Base-by-base conservation (phyloP, 2,113 vertebrate species). In the Malurus melanocephalus region DNA sequence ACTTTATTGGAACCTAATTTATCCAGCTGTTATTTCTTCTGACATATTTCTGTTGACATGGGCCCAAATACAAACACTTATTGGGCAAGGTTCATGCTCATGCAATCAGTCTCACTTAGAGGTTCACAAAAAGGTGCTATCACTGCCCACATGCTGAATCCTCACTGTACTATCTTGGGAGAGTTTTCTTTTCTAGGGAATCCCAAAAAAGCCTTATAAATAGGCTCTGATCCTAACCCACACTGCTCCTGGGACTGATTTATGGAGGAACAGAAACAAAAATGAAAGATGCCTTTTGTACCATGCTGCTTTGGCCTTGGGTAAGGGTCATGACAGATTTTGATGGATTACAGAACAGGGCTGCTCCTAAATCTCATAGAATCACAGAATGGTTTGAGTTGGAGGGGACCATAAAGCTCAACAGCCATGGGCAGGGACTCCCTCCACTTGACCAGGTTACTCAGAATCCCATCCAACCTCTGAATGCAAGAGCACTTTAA, bases 1-100 rank as follows among this genome's bases (percentile, higher is more conserved):
- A 96, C 90, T 94, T 91, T 67, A 77, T 74, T 90, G 64, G 49
- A 85, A 55, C 43, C 56, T 85, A 80, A 93, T 95, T 94, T 93
- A 89, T 93, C 80, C 74, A 88, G 60, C 32, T 93, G 13, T 85
- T 88, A 69, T 80, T 94, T 90, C 81, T 88, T 78, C 33, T 94
- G 60, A 59, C 82, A 84, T 75, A 33, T 68, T 88, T 91, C 59
- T 89, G 52, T 94, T 96, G 94, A 94, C 67, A 72, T n/a, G 90
- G 69, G 80, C 77, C 49, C 60, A 35, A 93, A 78, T 85, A 80
- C 92, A 94, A 95, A 42, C 71, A 86, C 55, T 57, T 59, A 22
- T 0, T 62, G 93, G 69, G 77, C 88, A 92, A 95, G 95, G 92
- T 94, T 94, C 92, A 53, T 60, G 51, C 51, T 75, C 11, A 0